Evolutionary conservation across 2,888 invertebrate species (phyloP).

Genomic region (Aphidoletes aphidimyza): DNA sequence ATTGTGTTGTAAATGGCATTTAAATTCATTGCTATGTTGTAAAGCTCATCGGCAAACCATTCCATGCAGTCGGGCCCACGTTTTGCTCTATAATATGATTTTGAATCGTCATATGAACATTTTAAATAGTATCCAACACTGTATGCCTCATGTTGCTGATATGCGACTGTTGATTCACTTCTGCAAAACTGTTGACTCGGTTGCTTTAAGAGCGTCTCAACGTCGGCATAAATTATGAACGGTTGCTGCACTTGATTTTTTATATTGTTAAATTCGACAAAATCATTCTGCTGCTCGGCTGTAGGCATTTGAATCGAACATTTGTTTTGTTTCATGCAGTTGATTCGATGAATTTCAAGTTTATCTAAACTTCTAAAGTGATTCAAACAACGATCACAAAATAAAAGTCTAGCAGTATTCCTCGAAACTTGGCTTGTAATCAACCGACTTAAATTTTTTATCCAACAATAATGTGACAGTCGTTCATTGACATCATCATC

Average conservation of each 20-base stretch:
- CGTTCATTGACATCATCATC: background rate
- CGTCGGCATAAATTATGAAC: constrained; percentile 58
- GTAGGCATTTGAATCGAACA: constrained; percentile 56
- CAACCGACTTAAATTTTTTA: constrained; percentile 56
- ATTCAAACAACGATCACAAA: constrained; percentile 58
- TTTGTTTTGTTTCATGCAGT: background rate
- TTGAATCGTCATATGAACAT: constrained; percentile 58
- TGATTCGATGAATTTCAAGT: background rate
- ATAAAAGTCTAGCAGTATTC: constrained; percentile 54
- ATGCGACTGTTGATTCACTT: background rate
- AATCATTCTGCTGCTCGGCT: constrained; percentile 55
- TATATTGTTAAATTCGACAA: constrained; percentile 57
- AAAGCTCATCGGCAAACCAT: constrained; percentile 53
- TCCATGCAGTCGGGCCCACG: constrained; percentile 54
- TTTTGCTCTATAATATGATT: constrained; percentile 56
- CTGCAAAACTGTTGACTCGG: background rate
- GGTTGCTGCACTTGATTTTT: constrained; percentile 56
- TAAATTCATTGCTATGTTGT: background rate
- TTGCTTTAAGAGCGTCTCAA: constrained; percentile 57
- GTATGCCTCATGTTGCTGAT: constrained; percentile 57
- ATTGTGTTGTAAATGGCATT: background rate
- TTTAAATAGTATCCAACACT: constrained; percentile 59
- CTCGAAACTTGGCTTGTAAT: constrained; percentile 47
- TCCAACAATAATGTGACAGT: constrained; percentile 57
- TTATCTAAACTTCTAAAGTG: constrained; percentile 56